Evolutionary conservation across 2,888 invertebrate genomes (phyloP), one percentile per base, ranked within the genome.

Genomic region (Drosophila anomalipes): DNA sequence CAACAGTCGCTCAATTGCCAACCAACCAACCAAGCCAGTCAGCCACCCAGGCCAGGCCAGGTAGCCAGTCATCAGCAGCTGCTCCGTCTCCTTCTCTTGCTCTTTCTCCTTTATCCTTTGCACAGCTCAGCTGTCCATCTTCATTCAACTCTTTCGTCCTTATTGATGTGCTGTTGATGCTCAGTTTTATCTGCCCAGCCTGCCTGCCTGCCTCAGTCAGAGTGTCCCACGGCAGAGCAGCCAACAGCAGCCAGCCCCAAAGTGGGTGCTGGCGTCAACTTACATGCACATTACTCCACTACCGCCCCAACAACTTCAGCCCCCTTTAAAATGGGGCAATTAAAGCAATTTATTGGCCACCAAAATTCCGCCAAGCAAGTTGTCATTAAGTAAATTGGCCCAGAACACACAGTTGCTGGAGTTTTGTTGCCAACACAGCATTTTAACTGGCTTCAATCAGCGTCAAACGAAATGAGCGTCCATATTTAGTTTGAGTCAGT

Each of bases 291-390:
- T 89, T 86, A 89, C 86, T 73, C 69, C 58, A 49, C 16, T 51
- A 12, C 47, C n/a, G 49, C 52, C 47, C 16, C 26, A 26, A 44
- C 22, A 22, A 14, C 3, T 22, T 44, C 22, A 22, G 9, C 26
- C 47, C 22, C 47, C 74, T 77, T 89, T 82, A 77, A 89, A 91
- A 89, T 89, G 80, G 89, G 90, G 88, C 82, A 91, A 89, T 89
- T 89, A 91, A 91, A 85, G 80, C 90, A 91, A 91, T 89, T 91
- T 91, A 89, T 91, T 87, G 90, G 72, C 76, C 71, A 74, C 63
- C 72, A 63, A 82, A 73, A 82, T 77, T 79, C 67, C 79, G 83
- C 66, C 83, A 74, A 74, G 79, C 79, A 74, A 73, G 72, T 78
- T 76, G 89, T 75, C 91, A 90, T 86, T 91, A 89, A 86, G 82